A percentile compares a stretch with the other conserved stretches of the same genome.
These are phyloP conservation scores for Anthrax anthrax DNA, from an alignment of 2,888 invertebrate species.

Conservation along the genomic window DNA sequence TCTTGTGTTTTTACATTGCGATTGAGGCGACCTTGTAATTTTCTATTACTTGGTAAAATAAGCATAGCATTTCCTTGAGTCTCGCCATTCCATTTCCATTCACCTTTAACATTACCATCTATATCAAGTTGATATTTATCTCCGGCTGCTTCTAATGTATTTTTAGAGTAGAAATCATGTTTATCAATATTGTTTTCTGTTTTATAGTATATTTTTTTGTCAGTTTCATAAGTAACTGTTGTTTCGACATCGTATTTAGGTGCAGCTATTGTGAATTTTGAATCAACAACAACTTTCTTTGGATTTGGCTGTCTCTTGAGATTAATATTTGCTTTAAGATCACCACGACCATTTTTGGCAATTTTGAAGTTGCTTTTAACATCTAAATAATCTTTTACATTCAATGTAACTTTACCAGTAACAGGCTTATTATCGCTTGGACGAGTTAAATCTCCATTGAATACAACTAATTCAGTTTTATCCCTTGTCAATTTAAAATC, in stretches of 20 bases:
- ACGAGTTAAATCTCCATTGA: constrained; percentile 23
- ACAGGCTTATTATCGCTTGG: constrained; percentile 32
- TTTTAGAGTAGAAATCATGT: constrained; percentile 46
- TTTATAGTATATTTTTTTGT: constrained; percentile 49
- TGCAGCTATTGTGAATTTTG: constrained; percentile 45
- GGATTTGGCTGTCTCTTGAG: constrained; percentile 22
- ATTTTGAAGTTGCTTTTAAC: constrained; percentile 49
- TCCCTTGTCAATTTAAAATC: constrained; percentile 28
- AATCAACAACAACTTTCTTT: constrained; percentile 27
- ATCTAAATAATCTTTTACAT: constrained; percentile 44
- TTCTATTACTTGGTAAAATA: constrained; percentile 19
- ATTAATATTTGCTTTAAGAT: constrained; percentile 30
- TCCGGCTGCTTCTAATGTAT: constrained; percentile 36
- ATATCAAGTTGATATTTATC: constrained; percentile 34
- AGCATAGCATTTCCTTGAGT: constrained; percentile 19
- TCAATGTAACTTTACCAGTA: constrained; percentile 38
- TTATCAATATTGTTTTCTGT: constrained; percentile 44
- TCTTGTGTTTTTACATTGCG: constrained; percentile 31
- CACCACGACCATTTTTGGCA: constrained; percentile 49
- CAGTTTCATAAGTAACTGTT: constrained; percentile 51
- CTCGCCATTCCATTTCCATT: constrained; percentile 22
- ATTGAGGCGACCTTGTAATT: constrained; percentile 30
- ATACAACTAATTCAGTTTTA: constrained; percentile 19
- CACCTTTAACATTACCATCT: constrained; percentile 20
- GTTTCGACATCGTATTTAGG: constrained; percentile 46